These are phyloP conservation scores for Formicarius rufipectus DNA, from an alignment of 2,113 vertebrate species.

Conservation along the genomic window DNA sequence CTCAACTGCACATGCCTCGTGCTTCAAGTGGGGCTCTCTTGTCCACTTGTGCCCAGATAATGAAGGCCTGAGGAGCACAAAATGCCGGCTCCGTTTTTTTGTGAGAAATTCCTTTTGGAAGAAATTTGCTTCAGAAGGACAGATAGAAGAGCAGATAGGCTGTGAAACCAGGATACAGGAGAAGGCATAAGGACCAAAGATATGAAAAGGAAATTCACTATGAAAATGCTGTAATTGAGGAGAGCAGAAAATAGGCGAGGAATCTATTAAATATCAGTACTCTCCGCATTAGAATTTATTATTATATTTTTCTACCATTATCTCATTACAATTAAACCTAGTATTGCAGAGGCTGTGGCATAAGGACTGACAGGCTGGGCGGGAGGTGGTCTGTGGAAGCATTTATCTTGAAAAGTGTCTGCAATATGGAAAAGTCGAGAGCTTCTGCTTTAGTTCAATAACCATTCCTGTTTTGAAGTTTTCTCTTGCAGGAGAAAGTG, in stretches of 20 bases:
- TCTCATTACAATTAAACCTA: neutral
- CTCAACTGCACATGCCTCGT: fast-evolving
- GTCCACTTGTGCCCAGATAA: neutral
- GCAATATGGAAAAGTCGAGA: slow-evolving; percentile 60
- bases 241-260: slow-evolving; percentile 13
- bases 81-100: neutral
- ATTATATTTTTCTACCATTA: neutral
- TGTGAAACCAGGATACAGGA: neutral
- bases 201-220: slow-evolving; percentile 1
- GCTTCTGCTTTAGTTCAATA: slow-evolving; percentile 58
- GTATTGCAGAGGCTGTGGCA: neutral
- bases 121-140: slow-evolving; percentile 5
- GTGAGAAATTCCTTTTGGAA: slow-evolving; percentile 9
- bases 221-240: neutral
- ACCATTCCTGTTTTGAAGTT: slow-evolving; percentile 60
- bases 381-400: slow-evolving; percentile 35
- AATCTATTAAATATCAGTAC: neutral
- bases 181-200: neutral
- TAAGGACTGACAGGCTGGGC: slow-evolving; percentile 36
- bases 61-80: neutral
- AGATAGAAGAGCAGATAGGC: neutral
- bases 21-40: neutral
- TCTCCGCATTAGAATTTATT: neutral
- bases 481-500: slow-evolving; percentile 52
- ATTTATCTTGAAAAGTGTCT: slow-evolving; percentile 58